These are phyloP conservation scores for Vimba vimba DNA, from an alignment of 2,113 vertebrate species.

Conservation along the genomic window DNA sequence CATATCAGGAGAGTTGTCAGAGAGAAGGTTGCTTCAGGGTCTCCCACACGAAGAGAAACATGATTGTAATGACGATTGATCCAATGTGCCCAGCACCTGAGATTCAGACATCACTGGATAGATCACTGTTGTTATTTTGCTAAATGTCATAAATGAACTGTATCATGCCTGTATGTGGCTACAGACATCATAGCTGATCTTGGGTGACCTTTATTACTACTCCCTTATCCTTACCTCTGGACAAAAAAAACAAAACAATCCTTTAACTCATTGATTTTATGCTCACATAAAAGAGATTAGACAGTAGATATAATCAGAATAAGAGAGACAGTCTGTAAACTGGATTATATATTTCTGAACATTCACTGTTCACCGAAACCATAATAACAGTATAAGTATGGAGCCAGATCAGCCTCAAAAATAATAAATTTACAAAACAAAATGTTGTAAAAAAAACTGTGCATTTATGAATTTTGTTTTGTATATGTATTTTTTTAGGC, in stretches of 20 bases:
- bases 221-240: not conserved
- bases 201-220: not conserved
- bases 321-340: no score
- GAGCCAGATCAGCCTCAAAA: not conserved
- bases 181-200: not conserved
- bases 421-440: not conserved
- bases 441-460: no score
- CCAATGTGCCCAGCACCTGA: not conserved
- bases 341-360: not conserved
- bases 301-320: not conserved
- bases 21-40: not conserved
- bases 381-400: not conserved
- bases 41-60: not conserved
- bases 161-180: not conserved
- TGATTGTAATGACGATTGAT: not conserved
- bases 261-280: not conserved
- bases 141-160: not conserved
- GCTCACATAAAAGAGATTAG: not conserved
- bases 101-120: not conserved
- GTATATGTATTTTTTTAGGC: no score
- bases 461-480: no score
- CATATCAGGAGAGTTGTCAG: constrained; percentile 2
- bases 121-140: not conserved
- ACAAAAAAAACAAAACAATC: not conserved
- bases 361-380: not conserved